A percentile compares a stretch with the other conserved stretches of the same genome.
phyloP scores from a whole-genome alignment of 2,797 vertebrate genomes.

The Gallinago solitaria region DNA sequence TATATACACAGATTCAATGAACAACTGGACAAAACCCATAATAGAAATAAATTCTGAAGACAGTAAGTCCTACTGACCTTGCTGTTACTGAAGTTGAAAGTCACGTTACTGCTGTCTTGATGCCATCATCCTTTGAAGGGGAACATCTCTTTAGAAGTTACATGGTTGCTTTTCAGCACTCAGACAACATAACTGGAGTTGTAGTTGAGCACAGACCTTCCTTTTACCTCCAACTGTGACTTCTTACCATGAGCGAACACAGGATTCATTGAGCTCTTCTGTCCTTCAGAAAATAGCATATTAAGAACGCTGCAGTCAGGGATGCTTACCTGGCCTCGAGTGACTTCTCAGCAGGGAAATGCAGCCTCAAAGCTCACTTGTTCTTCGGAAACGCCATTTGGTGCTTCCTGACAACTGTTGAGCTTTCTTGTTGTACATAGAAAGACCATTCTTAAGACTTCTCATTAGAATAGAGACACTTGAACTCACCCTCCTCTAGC shows the following conservation, averaged over 20 bases:
- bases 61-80: not conserved
- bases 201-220: not conserved
- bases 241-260: not conserved
- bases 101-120: not conserved
- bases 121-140: not conserved
- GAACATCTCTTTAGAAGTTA: not conserved
- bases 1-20: not conserved
- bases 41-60: not conserved
- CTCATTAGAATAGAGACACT: not conserved
- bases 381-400: not conserved
- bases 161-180: not conserved
- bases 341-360: not conserved
- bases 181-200: not conserved
- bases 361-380: not conserved
- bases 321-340: not conserved
- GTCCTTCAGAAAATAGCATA: not conserved
- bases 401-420: not conserved
- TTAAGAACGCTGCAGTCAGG: not conserved
- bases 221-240: not conserved
- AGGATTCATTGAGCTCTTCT: not conserved
- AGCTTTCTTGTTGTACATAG: rapidly evolving
- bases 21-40: not conserved
- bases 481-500: not conserved
- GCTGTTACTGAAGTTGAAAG: not conserved
- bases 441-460: not conserved